Evolutionary conservation across 2,888 invertebrate genomes (phyloP).

Genomic region (Monoplex corrugatus): DNA sequence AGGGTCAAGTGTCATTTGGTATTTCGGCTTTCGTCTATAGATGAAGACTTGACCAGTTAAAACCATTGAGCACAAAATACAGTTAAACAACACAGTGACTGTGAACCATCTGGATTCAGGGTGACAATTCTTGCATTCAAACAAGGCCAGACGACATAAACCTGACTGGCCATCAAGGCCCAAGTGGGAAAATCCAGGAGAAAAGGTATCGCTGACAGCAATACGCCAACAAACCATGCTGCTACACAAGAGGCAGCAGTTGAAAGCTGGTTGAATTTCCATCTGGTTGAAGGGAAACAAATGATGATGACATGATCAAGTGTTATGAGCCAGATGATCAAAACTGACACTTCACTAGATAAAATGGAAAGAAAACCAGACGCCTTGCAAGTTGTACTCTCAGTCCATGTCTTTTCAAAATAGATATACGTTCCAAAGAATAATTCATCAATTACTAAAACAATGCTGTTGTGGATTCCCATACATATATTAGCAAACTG

Average conservation of each 20-base stretch:
- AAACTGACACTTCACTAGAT: not conserved
- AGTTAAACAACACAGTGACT: not conserved
- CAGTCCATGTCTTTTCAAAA: no score
- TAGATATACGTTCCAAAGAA: not conserved
- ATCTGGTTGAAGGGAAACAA: not conserved
- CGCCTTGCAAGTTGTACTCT: not conserved
- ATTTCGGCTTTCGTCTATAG: not conserved
- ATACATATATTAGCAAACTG: not conserved
- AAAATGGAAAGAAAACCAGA: not conserved
- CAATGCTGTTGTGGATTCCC: not conserved
- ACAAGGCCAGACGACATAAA: not conserved
- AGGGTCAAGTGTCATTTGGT: no score
- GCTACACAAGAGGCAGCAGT: not conserved
- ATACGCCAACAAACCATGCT: not conserved
- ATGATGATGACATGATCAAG: not conserved
- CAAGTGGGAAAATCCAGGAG: conserved; percentile 9
- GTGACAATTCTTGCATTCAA: not conserved
- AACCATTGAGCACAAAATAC: not conserved
- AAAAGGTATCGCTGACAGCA: not conserved
- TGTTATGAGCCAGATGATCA: not conserved
- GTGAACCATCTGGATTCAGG: not conserved
- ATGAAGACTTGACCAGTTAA: not conserved
- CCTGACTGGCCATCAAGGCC: not conserved
- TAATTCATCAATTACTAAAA: not conserved
- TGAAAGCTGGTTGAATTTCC: not conserved